A percentile compares a stretch with the other conserved stretches of the same genome.
Evolutionary conservation across 2,797 vertebrate genomes (phyloP).

Genomic region (Cryptoprocta ferox): DNA sequence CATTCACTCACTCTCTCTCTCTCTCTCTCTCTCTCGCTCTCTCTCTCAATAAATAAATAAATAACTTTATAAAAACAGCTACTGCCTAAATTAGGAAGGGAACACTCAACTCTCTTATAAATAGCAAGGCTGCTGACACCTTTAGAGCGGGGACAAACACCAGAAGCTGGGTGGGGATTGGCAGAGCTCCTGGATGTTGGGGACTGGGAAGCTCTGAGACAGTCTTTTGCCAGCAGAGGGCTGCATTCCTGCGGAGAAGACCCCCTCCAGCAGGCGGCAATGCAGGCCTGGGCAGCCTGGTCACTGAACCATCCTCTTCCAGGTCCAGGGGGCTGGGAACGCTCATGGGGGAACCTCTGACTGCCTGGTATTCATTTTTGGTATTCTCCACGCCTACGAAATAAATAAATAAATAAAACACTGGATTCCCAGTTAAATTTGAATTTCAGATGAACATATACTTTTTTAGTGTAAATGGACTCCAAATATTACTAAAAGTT

Average conservation of each 20-base stretch:
- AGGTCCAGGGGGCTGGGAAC: neutral
- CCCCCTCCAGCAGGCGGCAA: neutral
- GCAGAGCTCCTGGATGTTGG: neutral
- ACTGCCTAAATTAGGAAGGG: neutral
- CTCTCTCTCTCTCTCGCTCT: too few relatives aligned
- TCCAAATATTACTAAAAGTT: neutral
- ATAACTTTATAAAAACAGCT: neutral
- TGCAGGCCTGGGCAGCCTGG: neutral
- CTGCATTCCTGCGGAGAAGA: neutral
- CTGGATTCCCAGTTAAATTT: neutral
- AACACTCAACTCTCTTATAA: neutral
- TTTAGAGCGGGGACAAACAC: neutral
- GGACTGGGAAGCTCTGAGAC: neutral
- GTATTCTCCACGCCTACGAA: neutral
- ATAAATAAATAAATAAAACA: neutral
- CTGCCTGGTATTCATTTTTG: neutral
- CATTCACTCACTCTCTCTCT: too few relatives aligned
- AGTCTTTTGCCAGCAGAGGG: neutral
- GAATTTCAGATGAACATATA: conserved; percentile 30
- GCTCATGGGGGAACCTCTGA: neutral
- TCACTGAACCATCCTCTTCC: neutral
- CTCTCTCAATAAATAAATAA: too few relatives aligned
- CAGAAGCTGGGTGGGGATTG: neutral
- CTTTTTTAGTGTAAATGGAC: neutral
- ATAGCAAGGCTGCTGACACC: neutral